A percentile compares a stretch with the other conserved stretches of the same genome.
These are phyloP conservation scores for Dascyllus trimaculatus DNA, from an alignment of 2,113 vertebrate genomes.

Conservation along the genomic window DNA sequence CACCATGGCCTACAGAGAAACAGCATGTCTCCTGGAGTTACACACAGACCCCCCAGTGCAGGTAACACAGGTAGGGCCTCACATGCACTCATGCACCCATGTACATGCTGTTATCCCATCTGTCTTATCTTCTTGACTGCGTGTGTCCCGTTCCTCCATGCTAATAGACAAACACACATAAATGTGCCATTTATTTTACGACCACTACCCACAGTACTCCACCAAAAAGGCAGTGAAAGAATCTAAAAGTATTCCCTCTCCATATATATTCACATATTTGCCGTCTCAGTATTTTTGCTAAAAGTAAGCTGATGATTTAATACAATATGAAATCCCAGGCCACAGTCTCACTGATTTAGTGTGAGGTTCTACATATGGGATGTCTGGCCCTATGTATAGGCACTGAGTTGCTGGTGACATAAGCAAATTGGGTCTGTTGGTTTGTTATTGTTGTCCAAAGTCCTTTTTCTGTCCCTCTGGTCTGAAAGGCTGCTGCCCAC, in stretches of 20 bases:
- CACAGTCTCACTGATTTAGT: slow-evolving; percentile 52
- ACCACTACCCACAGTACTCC: slow-evolving; percentile 38
- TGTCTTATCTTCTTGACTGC: slow-evolving; percentile 24
- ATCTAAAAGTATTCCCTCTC: slow-evolving; percentile 15
- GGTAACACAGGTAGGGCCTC: slow-evolving; percentile 90
- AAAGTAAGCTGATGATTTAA: slow-evolving; percentile 53
- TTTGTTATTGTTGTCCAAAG: slow-evolving; percentile 82
- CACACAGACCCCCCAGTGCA: slow-evolving; percentile 98
- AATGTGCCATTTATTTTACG: slow-evolving; percentile 40
- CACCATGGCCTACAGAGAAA: slow-evolving; percentile 98
- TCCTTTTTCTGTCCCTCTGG: slow-evolving; percentile 70
- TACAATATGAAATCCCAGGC: slow-evolving; percentile 41
- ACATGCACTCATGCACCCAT: slow-evolving; percentile 44
- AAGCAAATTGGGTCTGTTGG: slow-evolving; percentile 68
- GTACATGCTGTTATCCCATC: slow-evolving; percentile 49
- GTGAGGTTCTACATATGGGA: slow-evolving; percentile 47
- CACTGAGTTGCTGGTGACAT: slow-evolving; percentile 66
- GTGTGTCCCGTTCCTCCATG: slow-evolving; percentile 33
- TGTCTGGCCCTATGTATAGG: slow-evolving; percentile 59
- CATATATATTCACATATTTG: slow-evolving; percentile 32
- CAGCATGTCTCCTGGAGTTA: slow-evolving; percentile 97
- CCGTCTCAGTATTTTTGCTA: slow-evolving; percentile 44
- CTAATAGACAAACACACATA: slow-evolving; percentile 49
- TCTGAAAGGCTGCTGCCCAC: slow-evolving; percentile 78
- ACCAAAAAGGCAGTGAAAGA: slow-evolving; percentile 46